Conservation (phyloP, 2,888 invertebrate genomes). For the Cerastis leucographa region DNA sequence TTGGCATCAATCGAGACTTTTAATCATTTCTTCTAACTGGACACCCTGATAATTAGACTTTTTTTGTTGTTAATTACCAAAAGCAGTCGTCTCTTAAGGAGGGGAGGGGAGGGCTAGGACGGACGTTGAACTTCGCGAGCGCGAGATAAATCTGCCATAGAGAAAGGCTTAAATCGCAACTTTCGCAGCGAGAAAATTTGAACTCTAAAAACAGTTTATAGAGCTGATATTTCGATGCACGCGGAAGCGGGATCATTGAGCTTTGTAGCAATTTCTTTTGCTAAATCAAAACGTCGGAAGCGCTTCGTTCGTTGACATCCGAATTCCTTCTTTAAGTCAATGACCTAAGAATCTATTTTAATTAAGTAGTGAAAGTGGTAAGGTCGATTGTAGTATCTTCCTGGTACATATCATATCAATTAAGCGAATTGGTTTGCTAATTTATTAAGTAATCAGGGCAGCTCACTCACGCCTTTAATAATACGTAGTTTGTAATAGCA, state of each 20-base stretch:
- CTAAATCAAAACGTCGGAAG: conserved; percentile 75
- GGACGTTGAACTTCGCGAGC: conserved; percentile 86
- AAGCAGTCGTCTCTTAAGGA: conserved; percentile 77
- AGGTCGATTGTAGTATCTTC: conserved; percentile 83
- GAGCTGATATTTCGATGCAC: conserved; percentile 69
- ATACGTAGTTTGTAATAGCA: conserved; percentile 26
- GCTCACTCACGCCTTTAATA: conserved; percentile 73
- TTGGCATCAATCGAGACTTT: conserved; percentile 46
- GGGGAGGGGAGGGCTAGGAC: conserved; percentile 83
- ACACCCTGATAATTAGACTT: conserved; percentile 79
- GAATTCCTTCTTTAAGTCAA: conserved; percentile 64
- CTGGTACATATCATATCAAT: conserved; percentile 88
- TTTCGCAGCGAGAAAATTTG: conserved; percentile 64
- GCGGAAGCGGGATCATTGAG: conserved; percentile 88
- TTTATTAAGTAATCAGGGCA: conserved; percentile 87
- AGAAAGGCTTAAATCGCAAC: conserved; percentile 73
- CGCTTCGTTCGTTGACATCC: conserved; percentile 38
- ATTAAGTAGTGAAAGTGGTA: conserved; percentile 69
- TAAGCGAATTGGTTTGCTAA: conserved; percentile 85
- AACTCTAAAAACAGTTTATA: conserved; percentile 68
- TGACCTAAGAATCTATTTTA: conserved; percentile 59
- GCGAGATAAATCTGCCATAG: conserved; percentile 65
- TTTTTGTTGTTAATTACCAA: conserved; percentile 86
- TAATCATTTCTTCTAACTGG: conserved; percentile 78
- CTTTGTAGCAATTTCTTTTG: conserved; percentile 85